These are phyloP conservation scores for Oostethus manadensis DNA, from an alignment of 2,113 vertebrate species.

Conservation along the genomic window DNA sequence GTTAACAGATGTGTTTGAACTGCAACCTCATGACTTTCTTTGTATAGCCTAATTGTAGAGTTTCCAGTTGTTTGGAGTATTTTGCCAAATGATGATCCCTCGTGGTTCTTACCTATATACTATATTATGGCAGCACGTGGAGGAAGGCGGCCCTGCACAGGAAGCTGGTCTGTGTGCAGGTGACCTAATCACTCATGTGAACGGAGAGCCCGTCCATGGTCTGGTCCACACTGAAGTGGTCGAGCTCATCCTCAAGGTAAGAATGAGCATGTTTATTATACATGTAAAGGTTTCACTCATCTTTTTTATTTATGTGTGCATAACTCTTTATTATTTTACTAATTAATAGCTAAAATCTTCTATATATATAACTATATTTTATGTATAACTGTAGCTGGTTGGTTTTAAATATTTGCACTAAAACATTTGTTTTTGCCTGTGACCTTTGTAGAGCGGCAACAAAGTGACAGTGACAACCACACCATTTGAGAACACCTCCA, in stretches of 20 bases:
- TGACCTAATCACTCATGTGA: slow-evolving; percentile 97
- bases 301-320: background rate
- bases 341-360: background rate
- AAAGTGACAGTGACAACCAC: slow-evolving; percentile 91
- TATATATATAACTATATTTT: too few relatives aligned
- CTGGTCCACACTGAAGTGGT: slow-evolving; percentile 93
- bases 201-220: slow-evolving; percentile 88
- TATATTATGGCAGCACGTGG: slow-evolving; percentile 78
- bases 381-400: background rate
- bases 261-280: background rate
- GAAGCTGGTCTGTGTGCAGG: slow-evolving; percentile 88
- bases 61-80: background rate
- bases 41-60: too few relatives aligned
- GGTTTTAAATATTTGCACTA: too few relatives aligned
- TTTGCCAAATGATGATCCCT: background rate
- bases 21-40: too few relatives aligned
- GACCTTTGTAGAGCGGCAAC: slow-evolving; percentile 80
- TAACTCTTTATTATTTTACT: background rate
- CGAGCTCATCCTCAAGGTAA: slow-evolving; percentile 89
- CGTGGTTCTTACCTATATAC: background rate
- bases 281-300: background rate
- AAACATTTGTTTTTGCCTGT: background rate
- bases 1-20: too few relatives aligned
- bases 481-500: slow-evolving; percentile 92
- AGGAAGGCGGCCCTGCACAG: slow-evolving; percentile 86